Conservation (phyloP, 2,797 vertebrate species). For the Oryzias dopingdopingensis region DNA sequence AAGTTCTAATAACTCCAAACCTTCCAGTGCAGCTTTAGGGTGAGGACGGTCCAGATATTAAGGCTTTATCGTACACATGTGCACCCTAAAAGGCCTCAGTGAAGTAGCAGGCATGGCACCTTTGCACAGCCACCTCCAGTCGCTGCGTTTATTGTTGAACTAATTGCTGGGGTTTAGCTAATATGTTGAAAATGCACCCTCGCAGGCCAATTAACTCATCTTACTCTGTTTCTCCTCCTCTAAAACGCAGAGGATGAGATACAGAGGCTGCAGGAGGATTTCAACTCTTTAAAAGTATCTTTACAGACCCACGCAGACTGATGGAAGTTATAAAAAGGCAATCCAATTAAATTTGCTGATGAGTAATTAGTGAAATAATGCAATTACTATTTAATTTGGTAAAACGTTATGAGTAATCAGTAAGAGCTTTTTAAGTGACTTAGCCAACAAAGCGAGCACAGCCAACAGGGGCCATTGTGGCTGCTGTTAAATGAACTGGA, state of each 20-base stretch:
- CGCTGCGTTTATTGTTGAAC: not conserved
- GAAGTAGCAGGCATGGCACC: not conserved
- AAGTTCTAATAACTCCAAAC: not conserved
- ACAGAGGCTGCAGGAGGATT: not conserved
- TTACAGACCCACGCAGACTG: not conserved
- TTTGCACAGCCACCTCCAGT: not conserved
- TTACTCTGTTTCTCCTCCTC: not conserved
- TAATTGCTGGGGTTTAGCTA: not conserved
- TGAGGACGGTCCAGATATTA: too few species aligned
- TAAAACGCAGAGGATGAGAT: not conserved
- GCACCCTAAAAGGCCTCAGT: too few species aligned
- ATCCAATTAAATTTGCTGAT: constrained; percentile 9
- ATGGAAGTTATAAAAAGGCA: constrained; percentile 8
- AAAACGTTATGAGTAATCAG: constrained; percentile 17
- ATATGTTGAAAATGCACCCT: not conserved
- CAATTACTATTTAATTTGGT: constrained; percentile 14
- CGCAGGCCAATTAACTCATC: not conserved
- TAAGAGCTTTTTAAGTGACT: constrained; percentile 4
- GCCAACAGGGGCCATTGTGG: constrained; percentile 4
- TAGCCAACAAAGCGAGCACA: not conserved
- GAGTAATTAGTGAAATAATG: constrained; percentile 15
- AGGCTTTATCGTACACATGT: too few species aligned
- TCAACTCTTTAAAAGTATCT: constrained; percentile 12
- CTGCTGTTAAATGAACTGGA: constrained; percentile 12
- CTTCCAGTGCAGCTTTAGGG: too few species aligned